Evolutionary conservation across 2,113 vertebrate species (phyloP).

Genomic region (Dryoscopus gambensis): DNA sequence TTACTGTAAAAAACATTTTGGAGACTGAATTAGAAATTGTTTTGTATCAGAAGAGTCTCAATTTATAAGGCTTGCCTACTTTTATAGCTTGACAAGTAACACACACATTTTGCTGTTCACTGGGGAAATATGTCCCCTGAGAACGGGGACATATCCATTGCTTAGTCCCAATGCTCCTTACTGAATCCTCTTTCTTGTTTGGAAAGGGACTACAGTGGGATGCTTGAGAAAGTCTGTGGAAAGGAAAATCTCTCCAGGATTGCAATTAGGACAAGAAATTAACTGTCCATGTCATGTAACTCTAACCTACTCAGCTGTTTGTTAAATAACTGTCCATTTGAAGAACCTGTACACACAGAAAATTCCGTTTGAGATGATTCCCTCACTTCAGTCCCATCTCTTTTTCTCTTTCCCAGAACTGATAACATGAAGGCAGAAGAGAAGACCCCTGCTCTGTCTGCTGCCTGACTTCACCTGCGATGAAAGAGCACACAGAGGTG

Average conservation of each 20-base stretch:
- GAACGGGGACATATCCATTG: background rate
- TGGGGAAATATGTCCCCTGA: background rate
- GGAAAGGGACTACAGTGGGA: background rate
- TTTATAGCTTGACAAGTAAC: background rate
- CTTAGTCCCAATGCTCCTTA: background rate
- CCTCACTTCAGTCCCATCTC: fast-evolving
- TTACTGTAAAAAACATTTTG: background rate
- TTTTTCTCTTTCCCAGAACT: background rate
- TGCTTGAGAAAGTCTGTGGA: background rate
- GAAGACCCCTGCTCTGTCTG: background rate
- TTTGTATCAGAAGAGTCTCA: background rate
- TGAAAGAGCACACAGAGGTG: background rate
- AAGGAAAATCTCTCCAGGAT: background rate
- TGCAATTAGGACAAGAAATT: background rate
- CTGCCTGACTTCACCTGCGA: background rate
- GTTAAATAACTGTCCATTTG: background rate
- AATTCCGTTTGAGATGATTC: background rate
- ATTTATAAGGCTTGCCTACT: background rate
- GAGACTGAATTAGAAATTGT: background rate
- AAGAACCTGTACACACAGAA: background rate
- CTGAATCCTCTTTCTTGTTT: background rate
- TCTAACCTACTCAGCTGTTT: background rate
- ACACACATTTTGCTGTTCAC: background rate
- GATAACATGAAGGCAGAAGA: background rate
- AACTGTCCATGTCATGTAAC: background rate